Evolutionary conservation across 2,113 vertebrate species (phyloP), one percentile per base, ranked within the genome.

Genomic region (Holacanthus passer): DNA sequence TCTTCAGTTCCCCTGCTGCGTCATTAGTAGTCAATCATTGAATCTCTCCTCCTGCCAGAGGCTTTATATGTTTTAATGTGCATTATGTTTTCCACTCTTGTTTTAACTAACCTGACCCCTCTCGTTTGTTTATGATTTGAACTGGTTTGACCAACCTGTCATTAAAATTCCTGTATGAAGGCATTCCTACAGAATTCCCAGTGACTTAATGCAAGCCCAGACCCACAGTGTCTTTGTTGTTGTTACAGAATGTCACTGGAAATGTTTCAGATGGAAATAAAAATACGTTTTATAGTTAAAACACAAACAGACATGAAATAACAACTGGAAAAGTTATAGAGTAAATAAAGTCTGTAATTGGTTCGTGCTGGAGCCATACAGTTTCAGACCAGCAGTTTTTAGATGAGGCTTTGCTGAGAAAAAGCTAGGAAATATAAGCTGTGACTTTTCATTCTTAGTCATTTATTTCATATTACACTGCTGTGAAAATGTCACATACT

Each of bases 301-400:
- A 69, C 71, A 69, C 27, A 68, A 43, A 35, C 55, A 22, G 45
- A 60, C 71, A 62, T 55, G 12, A 55, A n/a, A 82, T 20, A 52
- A 43, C 53, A 81, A 55, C 62, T 73, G 31, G n/a, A 66, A 31
- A 37, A 60, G 20, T 60, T 60, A 16, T 11, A 52, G 20, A 67
- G 41, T 81, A 59, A 41, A 81, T 75, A 64, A 64, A 63, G 55
- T 75, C 45, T 60, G 52, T 74, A 52, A 74, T 68, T 81, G 70
- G 41, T 68, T 73, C 60, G 53, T 53, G 53, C 70, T 32, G 27
- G 45, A 67, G 60, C 35, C 53, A 31, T 22, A 37, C 41, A 7
- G 22, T 71, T 70, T 62, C 31, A 24, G 50, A 24, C 27, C 27
- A 39, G 32, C n/a, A 16, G 31, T 37, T 70, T 70, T 53, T 43